These are phyloP conservation scores for Zhuqinia jingwanae DNA, from an alignment of 2,888 invertebrate species.

Conservation along the genomic window DNA sequence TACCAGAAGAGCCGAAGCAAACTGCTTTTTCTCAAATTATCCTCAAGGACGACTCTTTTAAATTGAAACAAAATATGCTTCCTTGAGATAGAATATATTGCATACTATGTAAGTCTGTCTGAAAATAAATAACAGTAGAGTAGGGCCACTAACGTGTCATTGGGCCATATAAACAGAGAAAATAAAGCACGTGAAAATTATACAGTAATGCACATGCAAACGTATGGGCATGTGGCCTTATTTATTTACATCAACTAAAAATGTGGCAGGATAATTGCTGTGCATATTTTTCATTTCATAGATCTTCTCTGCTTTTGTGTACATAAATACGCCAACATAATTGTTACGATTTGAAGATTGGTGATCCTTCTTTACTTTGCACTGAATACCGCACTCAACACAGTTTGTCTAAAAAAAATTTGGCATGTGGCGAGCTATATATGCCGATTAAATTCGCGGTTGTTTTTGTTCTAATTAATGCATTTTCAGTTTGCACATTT, in stretches of 20 bases:
- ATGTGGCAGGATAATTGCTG: conserved; percentile 38
- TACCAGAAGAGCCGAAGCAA: background rate
- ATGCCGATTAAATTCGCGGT: background rate
- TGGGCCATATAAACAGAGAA: background rate
- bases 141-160: background rate
- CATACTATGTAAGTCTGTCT: background rate
- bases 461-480: background rate
- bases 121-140: background rate
- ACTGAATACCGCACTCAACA: background rate
- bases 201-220: background rate
- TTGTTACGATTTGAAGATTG: background rate
- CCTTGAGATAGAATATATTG: conserved; percentile 3
- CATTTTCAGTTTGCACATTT: background rate
- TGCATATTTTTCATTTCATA: conserved; percentile 40
- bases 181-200: background rate
- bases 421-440: conserved; percentile 27
- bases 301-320: background rate
- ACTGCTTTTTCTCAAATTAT: conserved; percentile 14
- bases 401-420: conserved; percentile 14
- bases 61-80: conserved; percentile 1
- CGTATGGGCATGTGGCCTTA: background rate
- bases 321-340: no score
- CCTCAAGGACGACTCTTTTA: conserved; percentile 34
- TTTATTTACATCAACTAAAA: conserved; percentile 30
- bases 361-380: background rate